These are phyloP conservation scores for Graphium colonna DNA, from an alignment of 2,888 invertebrate species.

Conservation along the genomic window DNA sequence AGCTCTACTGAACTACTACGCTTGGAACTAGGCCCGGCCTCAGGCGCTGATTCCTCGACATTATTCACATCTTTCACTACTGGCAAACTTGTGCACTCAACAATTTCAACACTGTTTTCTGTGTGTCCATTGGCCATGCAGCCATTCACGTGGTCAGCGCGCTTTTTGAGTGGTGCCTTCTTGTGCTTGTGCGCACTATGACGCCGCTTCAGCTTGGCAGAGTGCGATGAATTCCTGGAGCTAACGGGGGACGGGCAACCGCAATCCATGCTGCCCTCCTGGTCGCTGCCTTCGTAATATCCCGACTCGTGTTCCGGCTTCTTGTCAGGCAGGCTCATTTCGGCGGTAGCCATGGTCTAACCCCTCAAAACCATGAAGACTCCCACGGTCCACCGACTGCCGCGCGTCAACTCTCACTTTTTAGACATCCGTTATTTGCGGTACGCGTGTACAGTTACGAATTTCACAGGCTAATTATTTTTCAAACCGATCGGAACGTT, in stretches of 20 bases:
- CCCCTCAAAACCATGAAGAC: slow-evolving; percentile 65
- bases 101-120: slow-evolving; percentile 66
- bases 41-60: slow-evolving; percentile 43
- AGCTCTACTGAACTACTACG: slow-evolving; percentile 69
- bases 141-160: slow-evolving; percentile 56
- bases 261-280: slow-evolving; percentile 81
- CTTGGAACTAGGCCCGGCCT: slow-evolving; percentile 56
- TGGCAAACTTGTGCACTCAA: slow-evolving; percentile 50
- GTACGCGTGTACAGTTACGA: slow-evolving; percentile 18
- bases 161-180: slow-evolving; percentile 60
- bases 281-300: slow-evolving; percentile 88
- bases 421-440: slow-evolving; percentile 17
- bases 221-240: slow-evolving; percentile 70
- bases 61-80: slow-evolving; percentile 45
- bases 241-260: slow-evolving; percentile 69
- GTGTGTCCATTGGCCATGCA: slow-evolving; percentile 41
- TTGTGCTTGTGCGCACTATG: slow-evolving; percentile 62
- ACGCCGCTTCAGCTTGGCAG: slow-evolving; percentile 60
- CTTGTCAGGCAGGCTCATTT: slow-evolving; percentile 82
- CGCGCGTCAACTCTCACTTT: slow-evolving; percentile 19
- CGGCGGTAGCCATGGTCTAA: slow-evolving; percentile 75
- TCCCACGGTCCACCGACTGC: slow-evolving; percentile 26
- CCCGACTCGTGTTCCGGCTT: slow-evolving; percentile 90
- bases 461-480: slow-evolving; percentile 24
- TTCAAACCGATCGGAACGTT: slow-evolving; percentile 34